A percentile compares a stretch with the other conserved stretches of the same genome.
phyloP scores from a whole-genome alignment of 2,888 invertebrate genomes.

The Yponomeuta sedellus region DNA sequence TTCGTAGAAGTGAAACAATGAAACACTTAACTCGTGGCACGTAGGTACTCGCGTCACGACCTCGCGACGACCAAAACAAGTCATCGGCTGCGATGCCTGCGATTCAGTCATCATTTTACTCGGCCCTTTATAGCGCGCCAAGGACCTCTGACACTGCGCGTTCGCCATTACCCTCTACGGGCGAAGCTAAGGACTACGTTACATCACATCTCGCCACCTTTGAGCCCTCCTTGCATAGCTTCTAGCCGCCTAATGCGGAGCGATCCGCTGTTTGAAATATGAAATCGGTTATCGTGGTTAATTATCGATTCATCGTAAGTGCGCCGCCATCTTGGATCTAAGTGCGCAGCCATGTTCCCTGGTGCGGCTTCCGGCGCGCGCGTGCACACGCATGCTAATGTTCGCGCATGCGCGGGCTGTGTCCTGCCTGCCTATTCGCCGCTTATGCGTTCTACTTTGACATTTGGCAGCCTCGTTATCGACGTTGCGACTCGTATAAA shows the following conservation, averaged over 20 bases:
- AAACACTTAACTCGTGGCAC: constrained; percentile 49
- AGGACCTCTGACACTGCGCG: constrained; percentile 49
- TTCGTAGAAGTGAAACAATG: constrained; percentile 46
- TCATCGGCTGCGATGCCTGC: constrained; percentile 49
- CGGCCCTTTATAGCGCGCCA: constrained; percentile 48
- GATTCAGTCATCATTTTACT: constrained; percentile 39
- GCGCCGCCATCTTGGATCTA: constrained; percentile 67
- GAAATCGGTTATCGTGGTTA: constrained; percentile 67
- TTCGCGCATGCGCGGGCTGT: constrained; percentile 44
- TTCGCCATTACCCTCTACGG: constrained; percentile 44
- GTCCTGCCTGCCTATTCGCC: constrained; percentile 39
- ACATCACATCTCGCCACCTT: constrained; percentile 49
- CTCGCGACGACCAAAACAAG: constrained; percentile 45
- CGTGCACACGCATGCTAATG: constrained; percentile 70
- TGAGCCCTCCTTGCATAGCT: constrained; percentile 31
- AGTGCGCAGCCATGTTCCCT: constrained; percentile 63
- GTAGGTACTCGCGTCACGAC: constrained; percentile 45
- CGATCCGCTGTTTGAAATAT: constrained; percentile 58
- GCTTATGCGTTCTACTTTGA: constrained; percentile 50
- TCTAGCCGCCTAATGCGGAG: constrained; percentile 35
- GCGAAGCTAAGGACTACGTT: constrained; percentile 47
- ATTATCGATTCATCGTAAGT: constrained; percentile 71
- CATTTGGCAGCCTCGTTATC: constrained; percentile 16
- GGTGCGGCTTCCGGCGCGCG: constrained; percentile 69
- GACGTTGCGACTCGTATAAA: constrained; percentile 21